Percentiles rank a stretch among this genome's conserved stretches.
Conservation (phyloP, 2,888 invertebrate species). For the Volucella inanis region DNA sequence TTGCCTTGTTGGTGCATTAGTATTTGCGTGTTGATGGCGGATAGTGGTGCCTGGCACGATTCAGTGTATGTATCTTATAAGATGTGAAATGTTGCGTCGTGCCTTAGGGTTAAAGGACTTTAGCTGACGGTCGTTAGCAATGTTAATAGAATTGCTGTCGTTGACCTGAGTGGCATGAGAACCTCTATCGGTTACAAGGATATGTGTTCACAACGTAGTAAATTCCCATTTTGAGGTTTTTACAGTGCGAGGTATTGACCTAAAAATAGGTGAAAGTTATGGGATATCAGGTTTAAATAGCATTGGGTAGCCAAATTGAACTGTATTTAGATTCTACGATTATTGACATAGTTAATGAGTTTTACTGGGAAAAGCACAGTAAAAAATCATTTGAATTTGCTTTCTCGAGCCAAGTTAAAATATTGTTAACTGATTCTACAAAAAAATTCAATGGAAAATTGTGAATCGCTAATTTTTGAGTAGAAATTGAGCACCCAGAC, state of each 20-base stretch:
- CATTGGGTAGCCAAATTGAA: no score
- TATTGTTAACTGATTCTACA: no score
- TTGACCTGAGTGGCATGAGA: conserved; percentile 13
- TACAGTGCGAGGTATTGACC: not conserved
- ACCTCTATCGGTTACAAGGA: conserved; percentile 16
- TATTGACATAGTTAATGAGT: no score
- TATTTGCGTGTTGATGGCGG: conserved; percentile 38
- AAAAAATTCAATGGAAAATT: no score
- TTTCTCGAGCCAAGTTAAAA: no score
- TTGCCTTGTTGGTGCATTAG: conserved; percentile 41
- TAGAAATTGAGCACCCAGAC: no score
- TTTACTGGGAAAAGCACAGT: no score
- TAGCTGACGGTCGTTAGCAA: not conserved
- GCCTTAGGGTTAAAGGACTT: not conserved
- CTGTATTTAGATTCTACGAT: no score
- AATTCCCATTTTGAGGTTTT: not conserved
- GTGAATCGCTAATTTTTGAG: no score
- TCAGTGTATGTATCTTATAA: not conserved
- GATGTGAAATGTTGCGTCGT: conserved; percentile 6
- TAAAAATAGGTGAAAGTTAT: not conserved
- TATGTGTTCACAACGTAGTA: not conserved
- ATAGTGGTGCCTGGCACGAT: conserved; percentile 49
- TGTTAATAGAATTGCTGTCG: conserved; percentile 16
- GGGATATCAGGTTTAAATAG: no score
- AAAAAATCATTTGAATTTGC: not conserved